These are phyloP conservation scores for Drosophila bocki DNA, from an alignment of 1,140 invertebrate species.

Conservation along the genomic window DNA sequence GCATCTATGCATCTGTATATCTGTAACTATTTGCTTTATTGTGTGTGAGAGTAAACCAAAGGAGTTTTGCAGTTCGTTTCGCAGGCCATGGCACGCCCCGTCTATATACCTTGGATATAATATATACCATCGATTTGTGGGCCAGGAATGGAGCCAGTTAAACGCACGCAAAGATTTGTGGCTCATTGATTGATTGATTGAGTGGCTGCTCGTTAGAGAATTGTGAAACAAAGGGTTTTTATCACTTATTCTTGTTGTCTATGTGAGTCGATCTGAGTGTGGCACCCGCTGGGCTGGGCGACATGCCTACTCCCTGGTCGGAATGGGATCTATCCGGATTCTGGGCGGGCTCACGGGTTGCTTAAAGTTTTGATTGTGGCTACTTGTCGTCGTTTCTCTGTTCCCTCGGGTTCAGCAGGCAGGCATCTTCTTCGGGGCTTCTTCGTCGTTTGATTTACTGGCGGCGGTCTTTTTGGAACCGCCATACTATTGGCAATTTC, in stretches of 20 bases:
- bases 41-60: conserved; percentile 78
- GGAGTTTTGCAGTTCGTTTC: conserved; percentile 57
- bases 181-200: conserved; percentile 59
- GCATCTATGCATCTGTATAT: conserved; percentile 51
- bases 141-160: conserved; percentile 63
- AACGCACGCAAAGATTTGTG: conserved; percentile 75
- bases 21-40: conserved; percentile 49
- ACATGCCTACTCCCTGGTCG: background rate
- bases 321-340: background rate
- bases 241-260: conserved; percentile 77
- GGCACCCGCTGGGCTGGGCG: conserved; percentile 10
- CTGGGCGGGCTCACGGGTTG: conserved; percentile 27
- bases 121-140: background rate
- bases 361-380: conserved; percentile 50
- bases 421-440: conserved; percentile 62
- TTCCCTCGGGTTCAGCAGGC: conserved; percentile 52
- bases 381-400: conserved; percentile 26
- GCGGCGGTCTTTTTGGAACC: conserved; percentile 13
- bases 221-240: conserved; percentile 76
- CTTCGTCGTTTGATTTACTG: conserved; percentile 28
- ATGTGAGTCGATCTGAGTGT: conserved; percentile 31
- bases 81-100: conserved; percentile 39
- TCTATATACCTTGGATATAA: background rate
- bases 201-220: conserved; percentile 74
- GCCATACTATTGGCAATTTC: conserved; percentile 58